These are phyloP conservation scores for Pseudolaguvia tuberculata DNA, from an alignment of 2,113 vertebrate species.

Conservation along the genomic window DNA sequence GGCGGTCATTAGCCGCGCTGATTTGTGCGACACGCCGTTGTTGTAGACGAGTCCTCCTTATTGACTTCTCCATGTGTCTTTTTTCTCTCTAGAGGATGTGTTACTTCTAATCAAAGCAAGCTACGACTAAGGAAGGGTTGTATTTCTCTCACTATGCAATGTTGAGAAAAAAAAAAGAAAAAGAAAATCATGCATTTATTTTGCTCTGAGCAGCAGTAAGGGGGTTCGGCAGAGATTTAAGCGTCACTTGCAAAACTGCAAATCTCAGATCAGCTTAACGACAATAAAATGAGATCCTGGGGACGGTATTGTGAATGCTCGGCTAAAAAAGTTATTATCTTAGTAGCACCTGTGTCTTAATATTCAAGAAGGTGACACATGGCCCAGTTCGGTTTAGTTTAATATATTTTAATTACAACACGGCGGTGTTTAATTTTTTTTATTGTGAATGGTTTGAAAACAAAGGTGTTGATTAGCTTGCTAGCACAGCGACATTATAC, in stretches of 20 bases:
- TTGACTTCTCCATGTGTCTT: conserved; percentile 49
- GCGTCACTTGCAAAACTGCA: conserved; percentile 14
- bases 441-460: background rate
- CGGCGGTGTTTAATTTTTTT: background rate
- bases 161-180: background rate
- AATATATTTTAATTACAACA: background rate
- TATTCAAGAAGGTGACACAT: background rate
- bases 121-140: conserved; percentile 2
- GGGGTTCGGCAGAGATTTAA: background rate
- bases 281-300: background rate
- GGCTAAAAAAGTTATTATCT: background rate
- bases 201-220: background rate
- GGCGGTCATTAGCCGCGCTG: conserved; percentile 51
- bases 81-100: conserved; percentile 44
- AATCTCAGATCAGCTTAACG: conserved; percentile 13
- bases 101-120: conserved; percentile 48
- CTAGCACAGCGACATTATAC: background rate
- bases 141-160: conserved; percentile 30
- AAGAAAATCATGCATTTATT: background rate
- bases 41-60: conserved; percentile 49
- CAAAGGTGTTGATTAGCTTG: background rate
- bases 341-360: background rate
- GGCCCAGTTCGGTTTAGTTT: background rate
- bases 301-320: background rate
- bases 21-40: conserved; percentile 52